Percentiles rank a stretch among this genome's conserved stretches.
These are phyloP conservation scores for Oxyruncus cristatus DNA, from an alignment of 2,113 vertebrate species.

Conservation along the genomic window DNA sequence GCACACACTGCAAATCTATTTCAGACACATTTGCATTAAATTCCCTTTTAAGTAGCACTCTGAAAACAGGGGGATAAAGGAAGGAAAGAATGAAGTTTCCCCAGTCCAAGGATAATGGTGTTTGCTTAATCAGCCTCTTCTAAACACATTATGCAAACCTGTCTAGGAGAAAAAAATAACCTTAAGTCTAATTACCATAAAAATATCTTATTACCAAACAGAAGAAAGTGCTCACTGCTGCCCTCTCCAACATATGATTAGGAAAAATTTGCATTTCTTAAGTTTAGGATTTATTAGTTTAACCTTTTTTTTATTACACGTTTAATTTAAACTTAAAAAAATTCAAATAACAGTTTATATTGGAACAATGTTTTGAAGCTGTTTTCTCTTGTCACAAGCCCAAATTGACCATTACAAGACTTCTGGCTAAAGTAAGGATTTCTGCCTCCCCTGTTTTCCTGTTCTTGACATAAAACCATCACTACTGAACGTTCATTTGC, in stretches of 20 bases:
- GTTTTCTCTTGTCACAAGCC: not conserved
- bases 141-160: slow-evolving; percentile 17
- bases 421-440: not conserved
- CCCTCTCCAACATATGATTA: not conserved
- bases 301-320: not conserved
- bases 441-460: not conserved
- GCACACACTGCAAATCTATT: not conserved
- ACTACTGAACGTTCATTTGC: not conserved
- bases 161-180: not conserved
- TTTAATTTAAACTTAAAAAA: not conserved
- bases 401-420: not conserved
- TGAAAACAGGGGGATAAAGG: not conserved
- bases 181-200: not conserved
- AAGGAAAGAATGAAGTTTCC: not conserved
- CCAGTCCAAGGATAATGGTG: not conserved
- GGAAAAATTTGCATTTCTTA: not conserved
- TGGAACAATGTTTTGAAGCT: not conserved
- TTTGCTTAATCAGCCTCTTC: slow-evolving; percentile 16
- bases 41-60: not conserved
- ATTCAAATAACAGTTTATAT: not conserved
- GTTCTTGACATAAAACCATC: not conserved
- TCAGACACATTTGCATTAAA: not conserved
- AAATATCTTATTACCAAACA: not conserved
- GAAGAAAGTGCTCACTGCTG: not conserved
- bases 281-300: not conserved